Evolutionary conservation across 2,888 invertebrate species (phyloP), one percentile per base, ranked within the genome.

Genomic region (Theretra japonica): DNA sequence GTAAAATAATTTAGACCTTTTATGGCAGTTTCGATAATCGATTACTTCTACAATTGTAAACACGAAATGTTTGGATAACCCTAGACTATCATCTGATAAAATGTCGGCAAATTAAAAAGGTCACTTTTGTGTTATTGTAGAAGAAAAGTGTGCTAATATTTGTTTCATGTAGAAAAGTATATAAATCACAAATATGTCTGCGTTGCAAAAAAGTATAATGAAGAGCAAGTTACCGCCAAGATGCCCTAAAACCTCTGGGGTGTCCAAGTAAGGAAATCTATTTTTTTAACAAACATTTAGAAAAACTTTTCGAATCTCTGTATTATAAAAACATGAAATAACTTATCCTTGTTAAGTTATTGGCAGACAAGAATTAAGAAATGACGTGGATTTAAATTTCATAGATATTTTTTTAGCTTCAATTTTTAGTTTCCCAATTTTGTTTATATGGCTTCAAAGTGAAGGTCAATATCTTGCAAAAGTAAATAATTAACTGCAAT

Each of bases 181-280:
- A 19, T 41, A 5, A 15, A 17, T 17, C 17, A 15, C 23, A 65
- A 41, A 21, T 23, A 97, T 97, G 97, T 97, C 97, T 72, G 95
- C 95, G 73, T 94, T 97, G 79, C 97, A 97, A 85, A 96, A 96
- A 86, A 95, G 95, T 82, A 95, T 97, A 75, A 89, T 96, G 83
- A 96, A 96, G 87, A 96, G 95, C 76, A 96, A 96, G 87, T 88
- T 97, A 77, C 97, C 96, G 77, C 96, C 96, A 70, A 89, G 88
- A 80, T 90, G 88, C 79, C 95, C 94, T 30, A 92, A 83, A 83
- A 88, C 88, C 73, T 87, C 90, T 56, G 88, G 86, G 60, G 75
- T 86, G 73, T 84, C 90, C 30, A 89, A 90, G 91, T 91, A 86
- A 85, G 89, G 79, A 62, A 72, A 56, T 71, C 71, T 70, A 60